A percentile compares a stretch with the other conserved stretches of the same genome.
phyloP scores from a whole-genome alignment of 2,888 invertebrate genomes.

The Spisula solida region DNA sequence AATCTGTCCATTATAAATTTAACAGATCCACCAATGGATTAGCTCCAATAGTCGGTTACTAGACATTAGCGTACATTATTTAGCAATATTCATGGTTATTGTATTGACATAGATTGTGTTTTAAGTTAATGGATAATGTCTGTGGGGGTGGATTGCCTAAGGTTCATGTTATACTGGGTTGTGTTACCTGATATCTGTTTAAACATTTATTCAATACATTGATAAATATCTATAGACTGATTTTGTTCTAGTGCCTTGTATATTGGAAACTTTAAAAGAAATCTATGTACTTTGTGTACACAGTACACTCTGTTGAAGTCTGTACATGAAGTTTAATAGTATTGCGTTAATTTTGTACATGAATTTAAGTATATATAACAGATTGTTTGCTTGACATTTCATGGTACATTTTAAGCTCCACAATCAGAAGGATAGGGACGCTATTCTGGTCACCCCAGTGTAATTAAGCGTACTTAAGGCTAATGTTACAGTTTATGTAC shows the following conservation, averaged over 20 bases:
- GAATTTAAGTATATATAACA: neutral
- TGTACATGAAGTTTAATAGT: neutral
- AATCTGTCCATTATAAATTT: neutral
- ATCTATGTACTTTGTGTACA: conserved; percentile 9
- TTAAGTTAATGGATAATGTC: neutral
- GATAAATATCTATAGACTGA: neutral
- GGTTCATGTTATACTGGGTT: neutral
- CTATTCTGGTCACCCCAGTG: too few species aligned
- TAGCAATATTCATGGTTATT: neutral
- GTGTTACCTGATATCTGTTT: neutral
- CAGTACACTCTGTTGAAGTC: neutral
- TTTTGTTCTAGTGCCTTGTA: neutral
- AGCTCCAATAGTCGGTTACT: neutral
- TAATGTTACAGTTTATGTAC: too few species aligned
- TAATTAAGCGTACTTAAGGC: too few species aligned
- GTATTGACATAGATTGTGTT: neutral
- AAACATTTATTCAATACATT: neutral
- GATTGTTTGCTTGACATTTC: neutral
- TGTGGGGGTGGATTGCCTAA: neutral
- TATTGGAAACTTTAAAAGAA: neutral
- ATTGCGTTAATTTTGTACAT: neutral
- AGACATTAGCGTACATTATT: neutral
- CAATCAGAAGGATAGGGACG: too few species aligned
- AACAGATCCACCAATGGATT: neutral
- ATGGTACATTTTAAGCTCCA: neutral